phyloP scores from a whole-genome alignment of 2,888 invertebrate genomes.

The Orchesellides sinensis region DNA sequence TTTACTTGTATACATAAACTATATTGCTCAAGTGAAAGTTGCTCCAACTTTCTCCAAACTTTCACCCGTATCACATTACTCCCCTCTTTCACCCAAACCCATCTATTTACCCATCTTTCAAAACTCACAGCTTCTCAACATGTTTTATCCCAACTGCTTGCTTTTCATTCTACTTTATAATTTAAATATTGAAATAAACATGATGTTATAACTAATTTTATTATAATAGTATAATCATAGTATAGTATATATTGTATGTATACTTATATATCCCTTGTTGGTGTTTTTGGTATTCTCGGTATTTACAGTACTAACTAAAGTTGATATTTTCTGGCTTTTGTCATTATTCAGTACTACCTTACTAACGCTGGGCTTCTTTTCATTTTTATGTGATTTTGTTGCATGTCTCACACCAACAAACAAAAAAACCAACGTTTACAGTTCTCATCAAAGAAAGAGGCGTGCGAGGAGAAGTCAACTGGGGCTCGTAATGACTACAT shows the following conservation, averaged over 20 bases:
- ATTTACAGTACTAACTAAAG: no score
- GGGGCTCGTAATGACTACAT: slow-evolving; percentile 97
- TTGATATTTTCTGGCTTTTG: background rate
- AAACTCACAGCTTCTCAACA: background rate
- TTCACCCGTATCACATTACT: background rate
- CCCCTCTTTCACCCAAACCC: no score
- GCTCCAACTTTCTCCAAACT: background rate
- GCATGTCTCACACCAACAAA: background rate
- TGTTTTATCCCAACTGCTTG: background rate
- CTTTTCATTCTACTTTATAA: background rate
- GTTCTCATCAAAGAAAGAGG: slow-evolving; percentile 91
- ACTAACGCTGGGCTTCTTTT: no score
- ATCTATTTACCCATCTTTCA: background rate
- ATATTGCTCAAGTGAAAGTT: background rate
- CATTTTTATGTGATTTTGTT: background rate
- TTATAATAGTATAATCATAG: no score
- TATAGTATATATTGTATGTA: no score
- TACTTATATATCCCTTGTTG: no score
- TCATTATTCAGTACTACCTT: background rate
- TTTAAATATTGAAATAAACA: background rate
- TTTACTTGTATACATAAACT: background rate
- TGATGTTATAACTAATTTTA: no score
- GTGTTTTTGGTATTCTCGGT: no score
- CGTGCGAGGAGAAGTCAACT: slow-evolving; percentile 94
- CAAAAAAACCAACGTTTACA: slow-evolving; percentile 74